These are phyloP conservation scores for Notocelia uddmanniana DNA, from an alignment of 2,888 invertebrate genomes.

Conservation along the genomic window DNA sequence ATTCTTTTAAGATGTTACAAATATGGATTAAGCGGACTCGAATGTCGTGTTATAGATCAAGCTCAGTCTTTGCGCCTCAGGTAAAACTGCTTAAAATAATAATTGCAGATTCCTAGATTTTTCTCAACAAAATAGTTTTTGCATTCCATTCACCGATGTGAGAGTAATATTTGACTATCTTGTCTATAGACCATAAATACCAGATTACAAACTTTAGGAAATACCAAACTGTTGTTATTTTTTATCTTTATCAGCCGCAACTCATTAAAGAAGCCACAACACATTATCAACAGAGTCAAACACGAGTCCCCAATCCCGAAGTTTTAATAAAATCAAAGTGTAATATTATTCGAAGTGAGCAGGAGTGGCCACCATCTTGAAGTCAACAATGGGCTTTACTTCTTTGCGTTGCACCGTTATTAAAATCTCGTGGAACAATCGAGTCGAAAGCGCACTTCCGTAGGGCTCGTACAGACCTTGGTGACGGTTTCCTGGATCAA, in stretches of 20 bases:
- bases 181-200: too few relatives aligned
- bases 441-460: constrained; percentile 84
- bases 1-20: not conserved
- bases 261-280: not conserved
- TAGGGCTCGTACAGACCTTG: constrained; percentile 67
- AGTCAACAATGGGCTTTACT: constrained; percentile 80
- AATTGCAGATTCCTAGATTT: too few relatives aligned
- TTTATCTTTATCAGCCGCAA: not conserved
- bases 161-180: too few relatives aligned
- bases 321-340: constrained; percentile 68
- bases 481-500: constrained; percentile 39
- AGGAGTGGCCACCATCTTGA: constrained; percentile 72
- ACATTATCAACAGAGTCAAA: not conserved
- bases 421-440: constrained; percentile 86
- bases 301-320: constrained; percentile 20
- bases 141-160: too few relatives aligned
- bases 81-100: too few relatives aligned
- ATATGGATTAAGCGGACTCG: not conserved
- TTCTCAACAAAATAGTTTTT: too few relatives aligned
- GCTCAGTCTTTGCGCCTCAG: too few relatives aligned
- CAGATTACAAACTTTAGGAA: not conserved
- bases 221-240: not conserved
- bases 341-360: constrained; percentile 56
- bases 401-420: constrained; percentile 85
- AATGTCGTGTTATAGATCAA: too few relatives aligned